These are phyloP conservation scores for Esox niger DNA, from an alignment of 2,113 vertebrate species.

Conservation along the genomic window DNA sequence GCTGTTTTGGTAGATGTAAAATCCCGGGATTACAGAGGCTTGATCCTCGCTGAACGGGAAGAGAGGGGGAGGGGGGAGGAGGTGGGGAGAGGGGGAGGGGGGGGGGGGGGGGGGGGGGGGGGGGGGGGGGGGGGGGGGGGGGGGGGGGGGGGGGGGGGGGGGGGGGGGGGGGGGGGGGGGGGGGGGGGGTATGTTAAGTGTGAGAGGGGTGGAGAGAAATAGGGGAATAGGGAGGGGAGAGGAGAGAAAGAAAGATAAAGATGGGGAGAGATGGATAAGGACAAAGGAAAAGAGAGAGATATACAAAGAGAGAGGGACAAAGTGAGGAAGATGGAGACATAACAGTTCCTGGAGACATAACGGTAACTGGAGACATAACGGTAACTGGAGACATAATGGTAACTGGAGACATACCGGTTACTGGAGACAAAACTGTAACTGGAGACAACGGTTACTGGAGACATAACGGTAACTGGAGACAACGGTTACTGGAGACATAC, in stretches of 20 bases:
- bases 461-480: too few species aligned
- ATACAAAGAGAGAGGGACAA: slow-evolving; percentile 26
- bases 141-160: neutral
- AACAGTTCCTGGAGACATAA: too few species aligned
- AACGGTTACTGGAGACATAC: too few species aligned
- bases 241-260: neutral
- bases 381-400: too few species aligned
- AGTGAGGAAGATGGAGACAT: slow-evolving; percentile 23
- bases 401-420: too few species aligned
- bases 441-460: neutral
- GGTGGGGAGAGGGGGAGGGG: neutral
- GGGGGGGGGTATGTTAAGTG: neutral
- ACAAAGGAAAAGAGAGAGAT: too few species aligned
- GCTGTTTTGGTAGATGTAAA: slow-evolving; percentile 98
- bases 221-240: neutral
- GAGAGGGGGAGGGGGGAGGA: neutral
- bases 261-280: too few species aligned
- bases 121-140: neutral
- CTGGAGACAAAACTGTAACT: neutral
- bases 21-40: slow-evolving; percentile 90
- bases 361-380: too few species aligned
- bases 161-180: neutral
- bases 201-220: neutral
- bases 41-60: slow-evolving; percentile 78
- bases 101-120: neutral